A percentile compares a stretch with the other conserved stretches of the same genome.
phyloP scores from a whole-genome alignment of 2,113 vertebrate genomes.

The Cebus imitator region DNA sequence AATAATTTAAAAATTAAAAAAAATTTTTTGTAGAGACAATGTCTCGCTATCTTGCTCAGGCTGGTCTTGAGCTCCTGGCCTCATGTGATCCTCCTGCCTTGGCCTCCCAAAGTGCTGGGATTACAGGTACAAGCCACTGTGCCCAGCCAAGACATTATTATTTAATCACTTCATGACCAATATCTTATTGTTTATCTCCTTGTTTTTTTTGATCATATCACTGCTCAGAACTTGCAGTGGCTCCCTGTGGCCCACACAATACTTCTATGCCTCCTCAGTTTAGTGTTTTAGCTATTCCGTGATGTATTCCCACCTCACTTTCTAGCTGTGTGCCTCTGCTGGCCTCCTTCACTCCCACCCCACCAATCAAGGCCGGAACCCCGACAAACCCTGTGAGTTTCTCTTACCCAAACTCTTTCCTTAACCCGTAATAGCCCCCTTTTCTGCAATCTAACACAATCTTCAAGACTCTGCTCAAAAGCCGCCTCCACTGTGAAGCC shows the following conservation, averaged over 20 bases:
- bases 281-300: background rate
- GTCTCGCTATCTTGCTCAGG: too few relatives aligned
- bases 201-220: background rate
- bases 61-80: too few relatives aligned
- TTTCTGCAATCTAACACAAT: background rate
- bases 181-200: background rate
- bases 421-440: too few relatives aligned
- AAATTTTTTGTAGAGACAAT: too few relatives aligned
- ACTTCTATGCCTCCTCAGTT: background rate
- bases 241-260: background rate
- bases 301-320: background rate
- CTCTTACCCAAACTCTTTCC: background rate
- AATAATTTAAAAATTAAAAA: too few relatives aligned
- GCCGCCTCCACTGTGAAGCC: background rate
- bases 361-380: background rate
- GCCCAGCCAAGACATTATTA: background rate
- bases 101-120: too few relatives aligned
- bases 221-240: background rate
- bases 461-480: background rate
- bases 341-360: background rate
- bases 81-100: too few relatives aligned
- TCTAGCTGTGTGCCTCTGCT: background rate
- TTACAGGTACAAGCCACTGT: too few relatives aligned
- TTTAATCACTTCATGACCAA: background rate
- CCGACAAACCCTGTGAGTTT: background rate